Percentiles rank a stretch among this genome's conserved stretches.
Conservation (phyloP, 2,888 invertebrate species). For the Acleris emargana region DNA sequence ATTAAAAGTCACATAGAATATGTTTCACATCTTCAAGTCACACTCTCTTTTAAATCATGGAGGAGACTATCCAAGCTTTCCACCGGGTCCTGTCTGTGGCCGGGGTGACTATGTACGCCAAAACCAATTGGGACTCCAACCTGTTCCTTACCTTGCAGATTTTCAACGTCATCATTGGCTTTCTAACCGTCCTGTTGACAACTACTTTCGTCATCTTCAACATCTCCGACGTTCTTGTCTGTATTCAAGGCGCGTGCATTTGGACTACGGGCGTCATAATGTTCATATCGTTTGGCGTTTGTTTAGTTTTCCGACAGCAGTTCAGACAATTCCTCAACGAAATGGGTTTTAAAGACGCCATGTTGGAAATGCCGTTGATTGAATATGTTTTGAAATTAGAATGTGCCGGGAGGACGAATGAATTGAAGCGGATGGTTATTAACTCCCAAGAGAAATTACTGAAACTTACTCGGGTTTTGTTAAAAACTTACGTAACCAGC, state of each 20-base stretch:
- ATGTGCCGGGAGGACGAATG: conserved; percentile 48
- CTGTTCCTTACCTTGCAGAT: conserved; percentile 60
- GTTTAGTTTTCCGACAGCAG: conserved; percentile 58
- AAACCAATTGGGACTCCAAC: conserved; percentile 58
- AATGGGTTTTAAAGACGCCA: conserved; percentile 61
- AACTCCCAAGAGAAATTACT: conserved; percentile 58
- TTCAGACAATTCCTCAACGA: conserved; percentile 63
- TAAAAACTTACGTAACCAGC: conserved; percentile 59
- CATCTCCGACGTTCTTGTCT: conserved; percentile 53
- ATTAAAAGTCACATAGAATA: conserved; percentile 45
- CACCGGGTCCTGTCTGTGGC: conserved; percentile 61
- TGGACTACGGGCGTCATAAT: conserved; percentile 74
- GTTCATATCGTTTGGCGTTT: conserved; percentile 65
- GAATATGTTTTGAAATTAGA: conserved; percentile 45
- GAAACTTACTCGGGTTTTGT: conserved; percentile 54
- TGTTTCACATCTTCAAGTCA: conserved; percentile 41
- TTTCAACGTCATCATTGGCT: conserved; percentile 60
- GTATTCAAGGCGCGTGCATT: conserved; percentile 72
- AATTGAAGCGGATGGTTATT: conserved; percentile 58
- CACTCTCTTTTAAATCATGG: conserved; percentile 54
- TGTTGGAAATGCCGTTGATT: conserved; percentile 65
- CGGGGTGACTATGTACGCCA: conserved; percentile 65
- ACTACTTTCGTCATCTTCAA: conserved; percentile 59
- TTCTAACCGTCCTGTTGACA: conserved; percentile 64
- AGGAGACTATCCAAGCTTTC: conserved; percentile 58